Conservation (phyloP, 2,113 vertebrate species). For the Toxostoma redivivum region DNA sequence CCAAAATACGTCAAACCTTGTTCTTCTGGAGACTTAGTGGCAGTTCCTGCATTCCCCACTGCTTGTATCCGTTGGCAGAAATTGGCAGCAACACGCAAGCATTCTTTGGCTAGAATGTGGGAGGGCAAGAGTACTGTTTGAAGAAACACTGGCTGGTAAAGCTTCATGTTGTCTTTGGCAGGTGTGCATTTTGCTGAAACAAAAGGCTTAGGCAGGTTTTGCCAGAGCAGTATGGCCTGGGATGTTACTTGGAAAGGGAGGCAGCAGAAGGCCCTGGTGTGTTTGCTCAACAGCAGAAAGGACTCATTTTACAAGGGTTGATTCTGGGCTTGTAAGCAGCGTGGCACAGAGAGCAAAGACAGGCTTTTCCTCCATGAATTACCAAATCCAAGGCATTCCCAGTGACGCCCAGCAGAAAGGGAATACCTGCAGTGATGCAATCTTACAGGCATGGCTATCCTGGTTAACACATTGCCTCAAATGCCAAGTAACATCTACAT, state of each 20-base stretch:
- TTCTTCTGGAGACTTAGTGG: background rate
- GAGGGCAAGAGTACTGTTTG: background rate
- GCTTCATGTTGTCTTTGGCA: background rate
- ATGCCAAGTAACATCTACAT: background rate
- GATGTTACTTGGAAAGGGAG: background rate
- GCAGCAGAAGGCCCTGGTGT: background rate
- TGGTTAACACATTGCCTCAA: background rate
- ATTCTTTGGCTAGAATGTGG: background rate
- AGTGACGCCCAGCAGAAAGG: background rate
- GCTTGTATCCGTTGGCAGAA: background rate
- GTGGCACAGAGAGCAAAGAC: background rate
- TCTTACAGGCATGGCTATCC: background rate
- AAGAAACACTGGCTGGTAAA: background rate
- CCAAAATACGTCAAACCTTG: background rate
- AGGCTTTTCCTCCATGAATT: background rate
- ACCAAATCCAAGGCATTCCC: background rate
- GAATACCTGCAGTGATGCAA: background rate
- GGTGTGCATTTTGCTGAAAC: background rate
- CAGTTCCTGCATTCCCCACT: background rate
- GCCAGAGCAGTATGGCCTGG: background rate
- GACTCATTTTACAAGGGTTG: background rate
- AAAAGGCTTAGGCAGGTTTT: conserved; percentile 11
- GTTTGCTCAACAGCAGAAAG: background rate
- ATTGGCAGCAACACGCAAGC: background rate
- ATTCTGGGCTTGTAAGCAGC: background rate